Base-by-base conservation (phyloP, 2,888 invertebrate genomes). In the Gnatocerus cornutus region DNA sequence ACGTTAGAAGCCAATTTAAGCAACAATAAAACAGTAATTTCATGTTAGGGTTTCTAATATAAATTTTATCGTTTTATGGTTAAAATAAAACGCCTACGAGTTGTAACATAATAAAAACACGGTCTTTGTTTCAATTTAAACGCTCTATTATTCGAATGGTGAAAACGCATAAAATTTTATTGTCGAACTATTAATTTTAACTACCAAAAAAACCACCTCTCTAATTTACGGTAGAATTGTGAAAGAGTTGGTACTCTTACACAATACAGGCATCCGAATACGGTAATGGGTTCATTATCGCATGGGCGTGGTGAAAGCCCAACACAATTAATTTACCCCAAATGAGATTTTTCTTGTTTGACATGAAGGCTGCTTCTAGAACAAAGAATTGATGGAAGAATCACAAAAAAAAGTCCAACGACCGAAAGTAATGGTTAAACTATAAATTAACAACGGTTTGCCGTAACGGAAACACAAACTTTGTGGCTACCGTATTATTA, bases 401-500 rank as follows among this genome's bases (percentile, higher is more conserved):
- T 41, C 12, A 21, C 16, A 9, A 27, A 29, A 50, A 50, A 46
- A 29, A 50, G 7, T 27, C 16, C 12, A 50, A 50, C 29, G 21
- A 29, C 48, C 10, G 46, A 50, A 50, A 29, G 45, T 27, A 58
- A 53, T 39, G 14, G 39, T 14, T 39, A 16, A 58, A 59, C 69
- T 65, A 69, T 69, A 69, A 69, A 69, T 69, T 65, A 69, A 29
- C 10, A 13, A 52, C 46, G 65, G 21, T 53, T 53, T 64, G 50
- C 52, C 45, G 52, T 63, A 67, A 68, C 68, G 71, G 69, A 71
- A 71, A 71, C 59, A 41, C 46, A 43, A 55, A 59, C 30, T 62
- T 55, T 46, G 30, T 41, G 33, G 71, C 71, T 71, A 71, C 71
- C 67, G 71, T 71, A 59, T 71, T 52, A 71, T 71, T 71, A 71